Percentiles rank a stretch among this genome's conserved stretches.
Conservation (phyloP, 2,888 invertebrate species). For the Acholoe squamosa region DNA sequence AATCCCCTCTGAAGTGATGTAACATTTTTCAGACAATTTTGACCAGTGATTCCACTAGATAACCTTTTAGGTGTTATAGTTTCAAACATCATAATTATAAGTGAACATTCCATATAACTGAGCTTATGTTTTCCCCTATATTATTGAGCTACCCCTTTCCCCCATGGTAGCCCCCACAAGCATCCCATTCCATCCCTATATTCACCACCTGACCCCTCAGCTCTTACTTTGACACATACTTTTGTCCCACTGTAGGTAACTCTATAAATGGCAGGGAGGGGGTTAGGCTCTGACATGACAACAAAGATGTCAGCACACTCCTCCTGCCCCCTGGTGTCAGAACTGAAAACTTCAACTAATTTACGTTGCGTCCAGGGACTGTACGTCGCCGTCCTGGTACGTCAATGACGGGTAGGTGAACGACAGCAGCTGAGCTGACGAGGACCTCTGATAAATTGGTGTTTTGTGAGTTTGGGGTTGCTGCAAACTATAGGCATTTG, state of each 20-base stretch:
- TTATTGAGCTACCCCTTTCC: too few species aligned
- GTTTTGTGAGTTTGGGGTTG: too few species aligned
- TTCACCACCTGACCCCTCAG: neutral
- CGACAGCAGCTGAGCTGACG: neutral
- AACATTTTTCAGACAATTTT: too few species aligned
- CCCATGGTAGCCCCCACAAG: too few species aligned
- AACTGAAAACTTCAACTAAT: constrained; percentile 51
- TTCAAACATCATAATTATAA: too few species aligned
- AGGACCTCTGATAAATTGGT: too few species aligned
- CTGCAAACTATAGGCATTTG: too few species aligned
- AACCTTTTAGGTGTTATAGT: too few species aligned
- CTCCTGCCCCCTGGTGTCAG: constrained; percentile 16
- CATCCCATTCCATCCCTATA: neutral
- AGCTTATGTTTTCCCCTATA: too few species aligned
- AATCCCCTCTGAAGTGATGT: too few species aligned
- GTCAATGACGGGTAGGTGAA: neutral
- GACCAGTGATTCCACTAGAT: too few species aligned
- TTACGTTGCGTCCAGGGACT: neutral
- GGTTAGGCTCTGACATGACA: constrained; percentile 39
- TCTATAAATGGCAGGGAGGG: constrained; percentile 55
- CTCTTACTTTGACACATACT: constrained; percentile 38
- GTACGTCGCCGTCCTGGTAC: neutral
- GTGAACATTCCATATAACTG: too few species aligned
- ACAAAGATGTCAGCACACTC: constrained; percentile 40
- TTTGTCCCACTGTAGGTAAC: neutral